phyloP scores from a whole-genome alignment of 2,113 vertebrate species.

The Delphinapterus leucas region DNA sequence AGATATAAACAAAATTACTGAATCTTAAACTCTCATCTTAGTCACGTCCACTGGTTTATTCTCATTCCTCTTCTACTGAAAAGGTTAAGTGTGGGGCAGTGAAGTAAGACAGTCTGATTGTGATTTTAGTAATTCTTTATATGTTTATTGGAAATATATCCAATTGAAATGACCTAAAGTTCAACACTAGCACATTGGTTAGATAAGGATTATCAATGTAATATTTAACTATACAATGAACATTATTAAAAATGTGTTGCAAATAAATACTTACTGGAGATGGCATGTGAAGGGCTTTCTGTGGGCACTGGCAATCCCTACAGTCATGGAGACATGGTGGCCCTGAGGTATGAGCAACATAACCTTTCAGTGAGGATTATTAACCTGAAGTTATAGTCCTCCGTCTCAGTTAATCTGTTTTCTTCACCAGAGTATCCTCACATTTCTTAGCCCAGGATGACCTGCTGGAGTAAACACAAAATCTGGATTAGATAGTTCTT shows the following conservation, averaged over 20 bases:
- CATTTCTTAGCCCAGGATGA: slow-evolving; percentile 33
- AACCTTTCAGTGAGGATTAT: background rate
- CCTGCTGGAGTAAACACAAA: slow-evolving; percentile 17
- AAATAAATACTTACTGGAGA: background rate
- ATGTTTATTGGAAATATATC: background rate
- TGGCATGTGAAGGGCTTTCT: background rate
- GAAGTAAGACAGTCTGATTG: background rate
- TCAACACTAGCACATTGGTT: background rate
- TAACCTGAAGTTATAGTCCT: background rate
- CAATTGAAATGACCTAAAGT: background rate
- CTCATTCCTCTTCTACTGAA: background rate
- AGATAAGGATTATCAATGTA: background rate
- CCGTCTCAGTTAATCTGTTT: background rate
- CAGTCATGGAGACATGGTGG: background rate
- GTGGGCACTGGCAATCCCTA: background rate
- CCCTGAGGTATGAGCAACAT: background rate
- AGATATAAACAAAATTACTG: background rate
- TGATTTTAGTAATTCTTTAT: background rate
- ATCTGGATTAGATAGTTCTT: slow-evolving; percentile 19
- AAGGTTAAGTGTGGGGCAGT: background rate
- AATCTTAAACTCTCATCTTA: background rate
- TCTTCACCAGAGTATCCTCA: background rate
- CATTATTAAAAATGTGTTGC: background rate
- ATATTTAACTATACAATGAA: background rate
- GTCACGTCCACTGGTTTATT: background rate